These are phyloP conservation scores for Thomomys bottae DNA, from an alignment of 2,113 vertebrate genomes.

Conservation along the genomic window DNA sequence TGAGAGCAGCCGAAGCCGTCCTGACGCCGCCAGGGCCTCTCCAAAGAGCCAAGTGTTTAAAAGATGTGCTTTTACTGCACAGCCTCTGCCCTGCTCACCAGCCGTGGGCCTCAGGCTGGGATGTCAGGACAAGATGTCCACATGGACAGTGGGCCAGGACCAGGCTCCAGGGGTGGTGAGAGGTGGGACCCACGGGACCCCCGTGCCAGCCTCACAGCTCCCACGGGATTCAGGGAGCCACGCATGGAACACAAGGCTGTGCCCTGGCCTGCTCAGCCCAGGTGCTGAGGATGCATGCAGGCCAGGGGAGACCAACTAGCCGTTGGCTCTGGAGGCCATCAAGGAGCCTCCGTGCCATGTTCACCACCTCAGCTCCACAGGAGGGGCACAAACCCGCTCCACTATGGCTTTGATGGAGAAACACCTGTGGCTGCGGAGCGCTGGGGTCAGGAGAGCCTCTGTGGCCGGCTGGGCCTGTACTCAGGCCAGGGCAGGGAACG, in stretches of 20 bases:
- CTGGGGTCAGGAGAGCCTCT: not conserved
- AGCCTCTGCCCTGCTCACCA: rapidly evolving
- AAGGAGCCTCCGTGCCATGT: rapidly evolving
- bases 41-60: not conserved
- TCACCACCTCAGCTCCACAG: rapidly evolving
- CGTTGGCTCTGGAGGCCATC: rapidly evolving
- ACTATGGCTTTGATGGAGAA: slow-evolving; percentile 24
- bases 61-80: not conserved
- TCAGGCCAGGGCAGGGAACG: rapidly evolving
- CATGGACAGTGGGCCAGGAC: too few relatives aligned
- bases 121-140: rapidly evolving
- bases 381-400: rapidly evolving
- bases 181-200: not conserved
- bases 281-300: too few relatives aligned
- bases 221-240: too few relatives aligned
- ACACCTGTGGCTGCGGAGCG: not conserved
- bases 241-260: too few relatives aligned
- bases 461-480: not conserved
- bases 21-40: rapidly evolving
- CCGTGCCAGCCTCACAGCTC: too few relatives aligned
- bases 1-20: not conserved
- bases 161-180: not conserved
- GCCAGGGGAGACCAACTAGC: rapidly evolving
- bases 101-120: not conserved
- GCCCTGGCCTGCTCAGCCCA: too few relatives aligned